Base-by-base conservation (phyloP, 2,113 vertebrate species). In the Hippocampus barbouri region DNA sequence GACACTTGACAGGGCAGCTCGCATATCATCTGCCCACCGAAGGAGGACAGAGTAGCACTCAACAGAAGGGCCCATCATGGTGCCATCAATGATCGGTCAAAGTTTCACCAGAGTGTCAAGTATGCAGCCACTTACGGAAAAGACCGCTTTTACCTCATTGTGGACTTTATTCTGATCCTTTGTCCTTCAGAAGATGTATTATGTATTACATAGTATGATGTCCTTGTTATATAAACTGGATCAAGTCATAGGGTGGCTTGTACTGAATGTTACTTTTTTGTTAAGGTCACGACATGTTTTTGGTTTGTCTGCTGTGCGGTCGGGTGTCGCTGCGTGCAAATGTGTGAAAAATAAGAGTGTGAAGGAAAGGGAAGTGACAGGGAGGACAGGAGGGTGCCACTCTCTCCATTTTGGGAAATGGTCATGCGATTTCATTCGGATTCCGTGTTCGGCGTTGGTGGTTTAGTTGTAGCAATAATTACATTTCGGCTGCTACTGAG, bases 271-370 rank as follows among this genome's bases (percentile, higher is more conserved):
- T 47, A 27, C 16, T 73, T 77, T 76, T 34, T 67, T 56, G 51
- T 71, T 79, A 67, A 70, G 57, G 45, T 74, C 25, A 69, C 16
- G 27, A 71, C n/a, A 71, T 77, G 75, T 73, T 23, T 80, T 56
- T 61, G 76, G 77, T 83, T 10, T 57, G 16, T 77, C 63, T 78
- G 65, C 77, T 76, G 79, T 69, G 85, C 66, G 34, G n/a, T 30
- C 12, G 15, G 54, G 67, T 67, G 78, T 75, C 73, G 59, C 59
- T 45, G 45, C 41, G 45, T 70, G 56, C 8, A 68, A 65, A 40
- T 75, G 69, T 83, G 79, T n/a, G 34, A 73, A 66, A 72, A 59
- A 41, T 62, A 68, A 72, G 56, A 72, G 2, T 27, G 12, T 40
- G 66, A 47, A 7, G 23, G n/a, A 65, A 65, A 65, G 21, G 21